Conservation (phyloP, 2,797 vertebrate species). For the Molossus alvarezi region DNA sequence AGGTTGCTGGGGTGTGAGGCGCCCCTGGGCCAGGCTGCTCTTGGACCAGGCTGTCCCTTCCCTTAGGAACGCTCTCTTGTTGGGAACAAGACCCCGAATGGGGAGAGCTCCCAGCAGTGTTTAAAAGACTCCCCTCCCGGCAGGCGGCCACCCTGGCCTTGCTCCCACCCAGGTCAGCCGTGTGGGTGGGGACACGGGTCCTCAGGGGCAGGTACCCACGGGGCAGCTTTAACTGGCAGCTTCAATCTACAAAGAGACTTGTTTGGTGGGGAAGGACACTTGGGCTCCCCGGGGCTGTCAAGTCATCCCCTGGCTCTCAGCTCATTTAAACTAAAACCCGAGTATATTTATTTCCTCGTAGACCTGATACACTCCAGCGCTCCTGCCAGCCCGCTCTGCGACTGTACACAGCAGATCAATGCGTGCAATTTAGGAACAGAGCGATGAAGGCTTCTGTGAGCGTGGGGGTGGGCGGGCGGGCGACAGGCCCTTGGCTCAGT, state of each 20-base stretch:
- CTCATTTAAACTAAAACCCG: conserved; percentile 76
- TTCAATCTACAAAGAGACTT: conserved; percentile 7
- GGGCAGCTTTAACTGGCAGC: conserved; percentile 45
- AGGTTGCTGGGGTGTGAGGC: neutral
- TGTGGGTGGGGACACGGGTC: neutral
- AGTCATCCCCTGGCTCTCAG: conserved; percentile 55
- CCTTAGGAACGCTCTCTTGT: neutral
- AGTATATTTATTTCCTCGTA: conserved; percentile 77
- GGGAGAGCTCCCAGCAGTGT: neutral
- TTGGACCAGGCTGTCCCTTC: neutral
- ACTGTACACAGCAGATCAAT: conserved; percentile 81
- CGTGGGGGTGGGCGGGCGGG: neutral
- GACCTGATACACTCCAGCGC: conserved; percentile 74
- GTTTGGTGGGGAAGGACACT: conserved; percentile 1
- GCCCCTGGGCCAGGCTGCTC: neutral
- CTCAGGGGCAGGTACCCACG: neutral
- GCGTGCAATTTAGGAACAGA: conserved; percentile 75
- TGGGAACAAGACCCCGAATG: neutral
- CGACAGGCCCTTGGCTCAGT: neutral
- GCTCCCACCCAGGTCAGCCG: neutral
- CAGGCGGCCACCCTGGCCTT: neutral
- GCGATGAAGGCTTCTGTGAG: conserved; percentile 77
- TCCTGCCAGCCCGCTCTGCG: conserved; percentile 75
- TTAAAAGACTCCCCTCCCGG: neutral
- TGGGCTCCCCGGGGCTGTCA: conserved; percentile 40